Conservation (phyloP, 2,888 invertebrate species). For the Synergus japonicus region DNA sequence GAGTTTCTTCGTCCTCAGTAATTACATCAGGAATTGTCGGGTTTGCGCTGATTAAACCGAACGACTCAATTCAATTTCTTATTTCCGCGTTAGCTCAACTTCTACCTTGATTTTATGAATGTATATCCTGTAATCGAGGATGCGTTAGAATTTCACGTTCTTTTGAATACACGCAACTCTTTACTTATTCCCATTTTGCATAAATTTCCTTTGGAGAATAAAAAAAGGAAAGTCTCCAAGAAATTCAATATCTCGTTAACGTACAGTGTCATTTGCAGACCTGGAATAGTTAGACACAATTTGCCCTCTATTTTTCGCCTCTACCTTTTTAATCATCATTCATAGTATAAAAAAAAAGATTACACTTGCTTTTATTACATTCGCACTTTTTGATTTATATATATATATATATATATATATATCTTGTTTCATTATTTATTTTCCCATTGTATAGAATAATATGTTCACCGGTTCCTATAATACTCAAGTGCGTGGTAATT, state of each 20-base stretch:
- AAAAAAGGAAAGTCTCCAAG: not conserved
- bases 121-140: conserved; percentile 28
- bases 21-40: conserved; percentile 49
- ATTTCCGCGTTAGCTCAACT: conserved; percentile 42
- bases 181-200: not conserved
- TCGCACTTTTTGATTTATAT: not conserved
- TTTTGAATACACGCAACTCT: not conserved
- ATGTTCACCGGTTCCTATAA: conserved; percentile 47
- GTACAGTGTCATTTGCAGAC: not conserved
- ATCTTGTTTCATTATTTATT: not conserved
- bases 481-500: conserved; percentile 48
- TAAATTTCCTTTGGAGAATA: not conserved
- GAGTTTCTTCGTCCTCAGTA: conserved; percentile 50
- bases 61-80: conserved; percentile 54
- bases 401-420: not conserved
- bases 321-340: not conserved
- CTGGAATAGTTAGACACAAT: not conserved
- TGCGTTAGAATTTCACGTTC: conserved; percentile 17
- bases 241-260: not conserved
- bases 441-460: not conserved
- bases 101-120: conserved; percentile 12
- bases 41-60: conserved; percentile 51
- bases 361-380: not conserved
- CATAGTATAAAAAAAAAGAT: not conserved
- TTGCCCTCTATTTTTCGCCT: not conserved